Base-by-base conservation (phyloP, 2,888 invertebrate genomes). In the Drosophila flavopinicola region DNA sequence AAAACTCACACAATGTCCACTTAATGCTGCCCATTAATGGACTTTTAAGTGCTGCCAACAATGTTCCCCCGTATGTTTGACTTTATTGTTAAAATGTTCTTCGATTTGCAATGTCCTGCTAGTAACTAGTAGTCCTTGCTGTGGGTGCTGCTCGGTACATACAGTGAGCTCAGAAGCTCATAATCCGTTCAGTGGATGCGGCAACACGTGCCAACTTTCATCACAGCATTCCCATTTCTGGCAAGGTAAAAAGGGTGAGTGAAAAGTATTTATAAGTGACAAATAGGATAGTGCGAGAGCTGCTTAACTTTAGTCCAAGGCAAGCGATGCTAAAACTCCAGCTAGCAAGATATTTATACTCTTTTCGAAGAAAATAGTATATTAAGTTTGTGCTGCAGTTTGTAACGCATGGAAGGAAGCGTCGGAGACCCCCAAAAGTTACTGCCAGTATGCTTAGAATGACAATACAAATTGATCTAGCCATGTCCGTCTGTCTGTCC, bases 41-140 rank as follows among this genome's bases (percentile, higher is more conserved):
- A 86, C 82, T 86, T 84, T 80, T 80, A 80, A 86, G 87, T 85
- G 87, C 82, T 59, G 49, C 78, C 80, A 84, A 73, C 85, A 79
- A 67, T 66, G 73, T 69, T 72, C 59, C 39, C 39, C 60, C 64
- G 57, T 69, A 35, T 82, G 78, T 82, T 74, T 84, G 84, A 83
- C 87, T 75, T 85, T 66, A 60, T 79, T 79, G 76, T 76, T 69
- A 47, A 61, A 77, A 66, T 66, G 70, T 54, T 86, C 85, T 68
- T 85, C 59, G 67, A 78, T 64, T 70, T 53, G 54, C 35, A 35
- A 51, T 48, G 37, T 56, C 25, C 11, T 47, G 48, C n/a, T n/a
- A n/a, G n/a, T n/a, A n/a, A n/a, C n/a, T n/a, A 20, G 17, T 13
- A 6, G 17, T 20, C 25, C 13, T 10, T 3, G 20, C 23, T 4